Conservation (phyloP, 2,113 vertebrate species). For the Corythoichthys haematopterus region DNA sequence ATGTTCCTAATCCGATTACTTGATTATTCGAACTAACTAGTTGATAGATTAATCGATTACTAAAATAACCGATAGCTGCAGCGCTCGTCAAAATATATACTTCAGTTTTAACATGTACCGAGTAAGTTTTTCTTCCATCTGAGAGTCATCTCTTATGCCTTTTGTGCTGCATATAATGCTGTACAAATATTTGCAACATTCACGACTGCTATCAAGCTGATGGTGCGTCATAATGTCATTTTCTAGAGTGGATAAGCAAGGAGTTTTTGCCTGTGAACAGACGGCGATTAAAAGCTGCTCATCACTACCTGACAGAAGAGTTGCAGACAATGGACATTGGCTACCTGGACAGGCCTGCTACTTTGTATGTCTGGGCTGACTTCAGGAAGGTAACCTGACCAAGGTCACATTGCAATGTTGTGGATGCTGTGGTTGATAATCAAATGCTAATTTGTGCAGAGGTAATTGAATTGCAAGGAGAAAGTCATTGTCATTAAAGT, state of each 20-base stretch:
- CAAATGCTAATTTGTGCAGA: not conserved
- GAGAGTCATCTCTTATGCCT: not conserved
- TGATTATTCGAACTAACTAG: too few species aligned
- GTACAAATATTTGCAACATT: slow-evolving; percentile 5
- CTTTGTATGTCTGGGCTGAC: slow-evolving; percentile 90
- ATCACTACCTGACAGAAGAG: slow-evolving; percentile 78
- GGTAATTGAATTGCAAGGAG: not conserved
- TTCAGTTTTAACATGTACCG: not conserved
- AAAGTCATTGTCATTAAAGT: slow-evolving; percentile 1
- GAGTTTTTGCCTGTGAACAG: slow-evolving; percentile 84
- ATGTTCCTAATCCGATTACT: too few species aligned
- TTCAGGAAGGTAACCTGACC: slow-evolving; percentile 80
- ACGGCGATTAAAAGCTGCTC: slow-evolving; percentile 79
- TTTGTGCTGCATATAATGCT: slow-evolving; percentile 4
- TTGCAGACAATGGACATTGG: slow-evolving; percentile 79
- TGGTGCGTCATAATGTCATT: slow-evolving; percentile 4
- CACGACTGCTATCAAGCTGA: not conserved
- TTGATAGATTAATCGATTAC: too few species aligned
- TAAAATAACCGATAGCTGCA: too few species aligned
- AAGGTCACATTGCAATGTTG: not conserved
- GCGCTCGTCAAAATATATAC: not conserved
- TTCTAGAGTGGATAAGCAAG: slow-evolving; percentile 84
- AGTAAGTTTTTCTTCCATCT: not conserved
- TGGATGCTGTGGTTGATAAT: not conserved
- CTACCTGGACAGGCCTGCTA: slow-evolving; percentile 78